Evolutionary conservation across 2,113 vertebrate species (phyloP).

Genomic region (Chascanopsetta lugubris): DNA sequence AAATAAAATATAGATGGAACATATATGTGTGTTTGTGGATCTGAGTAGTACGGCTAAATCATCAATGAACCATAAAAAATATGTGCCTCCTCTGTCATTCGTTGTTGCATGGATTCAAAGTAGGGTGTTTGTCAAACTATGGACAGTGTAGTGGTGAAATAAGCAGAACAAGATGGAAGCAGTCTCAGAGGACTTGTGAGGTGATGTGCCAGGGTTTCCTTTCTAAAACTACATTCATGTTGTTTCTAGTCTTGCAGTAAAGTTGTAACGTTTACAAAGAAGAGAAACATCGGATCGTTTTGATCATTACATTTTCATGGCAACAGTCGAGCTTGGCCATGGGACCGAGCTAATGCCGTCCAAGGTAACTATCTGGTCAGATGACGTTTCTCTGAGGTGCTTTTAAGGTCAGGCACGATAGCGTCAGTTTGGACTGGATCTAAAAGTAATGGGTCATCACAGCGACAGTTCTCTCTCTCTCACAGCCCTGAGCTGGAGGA

Average conservation of each 20-base stretch:
- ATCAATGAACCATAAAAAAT: background rate
- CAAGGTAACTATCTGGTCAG: background rate
- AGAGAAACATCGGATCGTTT: background rate
- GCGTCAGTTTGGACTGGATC: background rate
- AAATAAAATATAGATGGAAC: background rate
- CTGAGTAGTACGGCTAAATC: background rate
- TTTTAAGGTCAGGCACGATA: background rate
- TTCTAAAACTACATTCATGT: background rate
- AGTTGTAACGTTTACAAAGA: background rate
- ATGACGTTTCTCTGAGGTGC: background rate
- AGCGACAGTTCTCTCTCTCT: too few relatives aligned
- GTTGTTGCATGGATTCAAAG: background rate
- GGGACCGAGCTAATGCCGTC: too few relatives aligned
- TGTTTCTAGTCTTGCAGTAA: background rate
- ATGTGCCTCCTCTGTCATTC: background rate
- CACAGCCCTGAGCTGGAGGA: too few relatives aligned
- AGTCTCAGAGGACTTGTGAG: background rate
- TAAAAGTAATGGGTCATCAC: background rate
- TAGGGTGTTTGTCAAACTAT: background rate
- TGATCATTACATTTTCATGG: background rate
- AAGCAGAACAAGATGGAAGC: background rate
- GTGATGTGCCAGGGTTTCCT: slow-evolving; percentile 2
- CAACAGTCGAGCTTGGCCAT: background rate
- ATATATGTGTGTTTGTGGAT: background rate
- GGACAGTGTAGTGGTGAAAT: background rate